Evolutionary conservation across 2,113 vertebrate species (phyloP).

Genomic region (Thunnus maccoyii): DNA sequence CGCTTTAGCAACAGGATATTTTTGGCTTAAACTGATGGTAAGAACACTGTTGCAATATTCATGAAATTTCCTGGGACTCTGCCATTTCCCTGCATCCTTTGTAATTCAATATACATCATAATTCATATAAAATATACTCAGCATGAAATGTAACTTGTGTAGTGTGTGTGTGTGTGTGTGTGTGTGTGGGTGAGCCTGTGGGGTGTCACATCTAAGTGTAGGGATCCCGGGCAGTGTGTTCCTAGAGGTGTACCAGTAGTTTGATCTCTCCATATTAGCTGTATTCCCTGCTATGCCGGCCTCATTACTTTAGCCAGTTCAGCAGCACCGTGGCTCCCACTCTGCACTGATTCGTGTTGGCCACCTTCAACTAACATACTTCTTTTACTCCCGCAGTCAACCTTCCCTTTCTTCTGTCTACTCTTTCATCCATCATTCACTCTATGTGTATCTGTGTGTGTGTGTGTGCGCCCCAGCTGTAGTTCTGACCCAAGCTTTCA

Average conservation of each 20-base stretch:
- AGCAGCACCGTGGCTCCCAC: slow-evolving; percentile 43
- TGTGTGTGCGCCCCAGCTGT: slow-evolving; percentile 50
- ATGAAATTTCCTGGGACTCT: background rate
- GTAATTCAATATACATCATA: slow-evolving; percentile 17
- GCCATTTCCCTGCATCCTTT: background rate
- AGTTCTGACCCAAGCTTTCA: slow-evolving; percentile 71
- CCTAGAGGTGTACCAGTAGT: slow-evolving; percentile 59
- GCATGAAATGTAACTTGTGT: slow-evolving; percentile 17
- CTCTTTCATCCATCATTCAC: slow-evolving; percentile 64
- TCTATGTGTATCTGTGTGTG: background rate
- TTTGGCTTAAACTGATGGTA: background rate
- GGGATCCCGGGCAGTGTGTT: slow-evolving; percentile 58
- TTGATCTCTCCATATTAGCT: slow-evolving; percentile 77
- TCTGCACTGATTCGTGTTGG: slow-evolving; percentile 52
- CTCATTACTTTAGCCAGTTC: slow-evolving; percentile 79
- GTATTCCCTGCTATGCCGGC: slow-evolving; percentile 68
- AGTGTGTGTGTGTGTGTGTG: slow-evolving; percentile 22
- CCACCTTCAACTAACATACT: slow-evolving; percentile 68
- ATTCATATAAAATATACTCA: slow-evolving; percentile 32
- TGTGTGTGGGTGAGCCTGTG: slow-evolving; percentile 32
- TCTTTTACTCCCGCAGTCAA: slow-evolving; percentile 61
- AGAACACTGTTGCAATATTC: slow-evolving; percentile 12
- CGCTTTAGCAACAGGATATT: background rate
- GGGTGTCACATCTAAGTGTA: slow-evolving; percentile 72
- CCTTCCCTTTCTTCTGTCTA: slow-evolving; percentile 61